A percentile compares a stretch with the other conserved stretches of the same genome.
These are phyloP conservation scores for Drosophila neonasuta DNA, from an alignment of 2,888 invertebrate species.

Conservation along the genomic window DNA sequence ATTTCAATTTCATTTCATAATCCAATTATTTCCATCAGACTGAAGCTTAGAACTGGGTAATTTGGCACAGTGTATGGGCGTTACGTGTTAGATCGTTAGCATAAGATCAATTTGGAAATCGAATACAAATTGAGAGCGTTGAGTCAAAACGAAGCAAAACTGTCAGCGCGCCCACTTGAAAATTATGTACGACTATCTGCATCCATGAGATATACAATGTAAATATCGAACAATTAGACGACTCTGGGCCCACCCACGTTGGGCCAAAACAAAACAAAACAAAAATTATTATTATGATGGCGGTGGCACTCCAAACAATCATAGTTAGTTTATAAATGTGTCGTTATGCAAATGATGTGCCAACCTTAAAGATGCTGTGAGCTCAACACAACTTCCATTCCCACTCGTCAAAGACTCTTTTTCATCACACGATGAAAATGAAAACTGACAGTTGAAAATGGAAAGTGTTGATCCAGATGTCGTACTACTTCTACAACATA, in stretches of 20 bases:
- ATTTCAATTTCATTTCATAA: constrained; percentile 7
- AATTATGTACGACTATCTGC: constrained; percentile 41
- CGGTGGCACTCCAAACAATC: constrained; percentile 33
- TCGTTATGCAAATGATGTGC: constrained; percentile 60
- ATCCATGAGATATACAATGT: constrained; percentile 52
- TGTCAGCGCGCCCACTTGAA: constrained; percentile 55
- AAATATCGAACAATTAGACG: constrained; percentile 46
- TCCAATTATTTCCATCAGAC: neutral
- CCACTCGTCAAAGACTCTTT: constrained; percentile 19
- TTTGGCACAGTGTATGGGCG: constrained; percentile 9
- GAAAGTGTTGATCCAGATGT: constrained; percentile 38
- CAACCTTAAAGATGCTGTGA: constrained; percentile 50
- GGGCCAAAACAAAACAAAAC: constrained; percentile 12
- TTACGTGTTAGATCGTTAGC: constrained; percentile 47
- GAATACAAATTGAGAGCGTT: constrained; percentile 24
- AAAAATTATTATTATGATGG: constrained; percentile 41
- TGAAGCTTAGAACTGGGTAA: neutral
- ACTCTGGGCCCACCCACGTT: constrained; percentile 49
- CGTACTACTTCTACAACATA: constrained; percentile 2
- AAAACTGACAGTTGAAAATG: constrained; percentile 31
- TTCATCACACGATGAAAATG: constrained; percentile 20
- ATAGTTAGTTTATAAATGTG: constrained; percentile 17
- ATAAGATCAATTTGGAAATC: constrained; percentile 41
- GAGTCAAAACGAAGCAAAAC: constrained; percentile 39
- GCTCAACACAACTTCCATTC: constrained; percentile 10